A percentile compares a stretch with the other conserved stretches of the same genome.
These are phyloP conservation scores for Hipparchia semele DNA, from an alignment of 2,888 invertebrate genomes.

Conservation along the genomic window DNA sequence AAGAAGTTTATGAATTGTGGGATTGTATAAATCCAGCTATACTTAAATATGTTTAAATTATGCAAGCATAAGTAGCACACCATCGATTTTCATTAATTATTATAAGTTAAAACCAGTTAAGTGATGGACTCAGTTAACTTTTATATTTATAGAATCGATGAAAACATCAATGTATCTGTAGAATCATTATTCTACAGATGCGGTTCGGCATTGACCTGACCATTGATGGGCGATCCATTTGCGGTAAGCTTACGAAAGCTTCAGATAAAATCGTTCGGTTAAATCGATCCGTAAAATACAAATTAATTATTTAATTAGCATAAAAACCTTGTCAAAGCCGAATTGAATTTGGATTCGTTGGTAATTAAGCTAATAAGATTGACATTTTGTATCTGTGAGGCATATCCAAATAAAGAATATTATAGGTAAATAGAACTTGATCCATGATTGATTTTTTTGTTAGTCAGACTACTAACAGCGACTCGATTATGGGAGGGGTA, in stretches of 20 bases:
- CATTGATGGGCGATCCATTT: conserved; percentile 54
- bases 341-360: conserved; percentile 2
- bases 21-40: no score
- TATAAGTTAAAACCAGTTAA: not conserved
- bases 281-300: conserved; percentile 6
- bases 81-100: not conserved
- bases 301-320: conserved; percentile 14
- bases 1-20: no score
- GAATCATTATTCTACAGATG: conserved; percentile 27
- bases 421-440: not conserved
- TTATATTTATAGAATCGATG: not conserved
- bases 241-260: conserved; percentile 67
- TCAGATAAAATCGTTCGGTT: conserved; percentile 30
- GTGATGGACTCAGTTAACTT: not conserved
- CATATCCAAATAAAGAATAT: not conserved
- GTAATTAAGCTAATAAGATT: conserved; percentile 9
- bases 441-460: not conserved
- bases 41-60: not conserved
- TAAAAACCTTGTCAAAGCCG: conserved; percentile 10
- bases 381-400: not conserved
- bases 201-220: conserved; percentile 69
- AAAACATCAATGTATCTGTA: not conserved
- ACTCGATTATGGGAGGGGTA: no score
- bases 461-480: no score
- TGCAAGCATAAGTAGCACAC: not conserved